Evolutionary conservation across 2,113 vertebrate species (phyloP).

Genomic region (Coptodon rendalli): DNA sequence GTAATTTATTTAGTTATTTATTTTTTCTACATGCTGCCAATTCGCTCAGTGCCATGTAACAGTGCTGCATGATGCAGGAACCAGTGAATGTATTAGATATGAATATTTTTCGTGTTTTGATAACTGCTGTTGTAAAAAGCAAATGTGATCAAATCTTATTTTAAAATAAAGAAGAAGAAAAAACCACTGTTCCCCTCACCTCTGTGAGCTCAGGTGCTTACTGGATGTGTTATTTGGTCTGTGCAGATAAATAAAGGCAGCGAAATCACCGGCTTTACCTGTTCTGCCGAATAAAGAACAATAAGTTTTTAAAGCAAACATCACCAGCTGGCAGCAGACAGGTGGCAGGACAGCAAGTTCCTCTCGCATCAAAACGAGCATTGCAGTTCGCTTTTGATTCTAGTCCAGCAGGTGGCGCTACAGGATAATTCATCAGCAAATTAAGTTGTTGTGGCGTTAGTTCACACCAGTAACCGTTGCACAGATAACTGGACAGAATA

Average conservation of each 20-base stretch:
- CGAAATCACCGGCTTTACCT: too few relatives aligned
- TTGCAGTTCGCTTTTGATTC: not conserved
- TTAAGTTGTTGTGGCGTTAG: not conserved
- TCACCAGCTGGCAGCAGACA: not conserved
- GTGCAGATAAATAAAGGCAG: constrained; percentile 3
- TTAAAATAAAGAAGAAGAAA: not conserved
- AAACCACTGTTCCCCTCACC: not conserved
- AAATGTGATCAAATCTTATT: not conserved
- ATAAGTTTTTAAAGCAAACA: not conserved
- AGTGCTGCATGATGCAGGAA: constrained; percentile 4
- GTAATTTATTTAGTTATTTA: not conserved
- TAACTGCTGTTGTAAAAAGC: not conserved
- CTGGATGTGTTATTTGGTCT: not conserved
- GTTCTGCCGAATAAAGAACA: not conserved
- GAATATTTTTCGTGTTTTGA: not conserved
- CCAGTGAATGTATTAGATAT: constrained; percentile 1
- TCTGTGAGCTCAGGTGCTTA: not conserved
- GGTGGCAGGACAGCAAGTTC: not conserved
- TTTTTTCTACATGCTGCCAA: not conserved
- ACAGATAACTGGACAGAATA: not conserved
- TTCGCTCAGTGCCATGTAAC: not conserved
- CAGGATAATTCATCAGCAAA: not conserved
- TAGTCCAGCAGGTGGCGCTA: constrained; percentile 29
- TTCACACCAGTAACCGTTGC: not conserved
- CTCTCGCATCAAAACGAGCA: not conserved